Conservation (phyloP, 2,888 invertebrate species). For the Digitonthophagus gazella region DNA sequence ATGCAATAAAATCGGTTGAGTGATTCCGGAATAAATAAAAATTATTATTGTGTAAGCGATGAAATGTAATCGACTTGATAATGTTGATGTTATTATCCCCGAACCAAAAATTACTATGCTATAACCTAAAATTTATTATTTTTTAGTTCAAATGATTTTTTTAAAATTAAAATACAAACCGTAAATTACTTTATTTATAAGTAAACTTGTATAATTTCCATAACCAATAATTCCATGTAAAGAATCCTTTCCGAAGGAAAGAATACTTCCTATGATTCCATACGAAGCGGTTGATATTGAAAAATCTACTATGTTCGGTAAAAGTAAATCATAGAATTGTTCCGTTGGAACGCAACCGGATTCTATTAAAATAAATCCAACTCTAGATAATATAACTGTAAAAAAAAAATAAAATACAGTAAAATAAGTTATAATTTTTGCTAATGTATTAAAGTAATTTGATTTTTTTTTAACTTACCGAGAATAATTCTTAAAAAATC, state of each 20-base stretch:
- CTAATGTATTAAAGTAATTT: background rate
- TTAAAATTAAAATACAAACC: conserved; percentile 25
- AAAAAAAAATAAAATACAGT: background rate
- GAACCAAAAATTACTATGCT: conserved; percentile 42
- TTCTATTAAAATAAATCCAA: conserved; percentile 40
- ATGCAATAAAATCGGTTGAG: conserved; percentile 47
- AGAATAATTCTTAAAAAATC: background rate
- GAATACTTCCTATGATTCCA: conserved; percentile 39
- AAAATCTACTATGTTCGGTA: conserved; percentile 48
- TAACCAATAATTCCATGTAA: conserved; percentile 38
- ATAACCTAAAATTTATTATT: conserved; percentile 39
- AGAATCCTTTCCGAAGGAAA: conserved; percentile 40
- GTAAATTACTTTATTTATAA: conserved; percentile 27
- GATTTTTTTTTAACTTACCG: background rate
- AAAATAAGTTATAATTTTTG: background rate
- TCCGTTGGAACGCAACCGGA: conserved; percentile 44
- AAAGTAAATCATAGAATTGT: conserved; percentile 45
- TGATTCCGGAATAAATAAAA: conserved; percentile 39
- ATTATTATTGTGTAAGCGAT: conserved; percentile 40
- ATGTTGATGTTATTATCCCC: conserved; percentile 42
- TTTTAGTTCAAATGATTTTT: background rate
- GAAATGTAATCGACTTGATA: conserved; percentile 43
- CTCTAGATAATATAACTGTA: conserved; percentile 25
- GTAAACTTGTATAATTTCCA: conserved; percentile 31
- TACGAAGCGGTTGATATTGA: conserved; percentile 42